phyloP scores from a whole-genome alignment of 2,113 vertebrate genomes.

The Okapia johnstoni region DNA sequence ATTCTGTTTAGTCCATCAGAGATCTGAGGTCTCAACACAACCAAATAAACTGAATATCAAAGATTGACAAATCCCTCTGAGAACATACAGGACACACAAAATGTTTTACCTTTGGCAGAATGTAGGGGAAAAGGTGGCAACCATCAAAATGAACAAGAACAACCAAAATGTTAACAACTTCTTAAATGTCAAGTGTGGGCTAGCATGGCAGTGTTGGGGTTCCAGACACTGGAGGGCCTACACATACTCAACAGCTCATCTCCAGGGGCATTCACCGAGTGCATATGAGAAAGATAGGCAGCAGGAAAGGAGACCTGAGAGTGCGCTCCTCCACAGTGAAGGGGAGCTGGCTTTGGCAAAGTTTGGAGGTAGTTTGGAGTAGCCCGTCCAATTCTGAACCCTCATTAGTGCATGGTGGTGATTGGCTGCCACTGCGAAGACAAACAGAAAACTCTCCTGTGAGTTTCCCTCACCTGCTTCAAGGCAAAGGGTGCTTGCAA shows the following conservation, averaged over 20 bases:
- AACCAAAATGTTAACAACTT: neutral
- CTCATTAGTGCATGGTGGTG: neutral
- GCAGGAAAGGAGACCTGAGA: neutral
- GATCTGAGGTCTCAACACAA: neutral
- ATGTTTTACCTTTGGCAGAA: neutral
- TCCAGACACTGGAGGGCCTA: neutral
- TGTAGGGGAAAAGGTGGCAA: neutral
- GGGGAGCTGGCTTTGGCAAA: neutral
- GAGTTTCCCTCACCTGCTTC: neutral
- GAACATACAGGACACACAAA: neutral
- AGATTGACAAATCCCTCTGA: neutral
- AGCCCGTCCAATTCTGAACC: neutral
- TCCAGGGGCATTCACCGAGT: neutral
- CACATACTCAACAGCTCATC: neutral
- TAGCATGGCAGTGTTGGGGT: fast-evolving
- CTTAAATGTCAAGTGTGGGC: neutral
- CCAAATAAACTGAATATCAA: neutral
- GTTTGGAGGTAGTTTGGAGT: neutral
- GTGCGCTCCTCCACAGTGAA: neutral
- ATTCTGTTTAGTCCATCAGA: neutral
- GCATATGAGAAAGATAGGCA: neutral
- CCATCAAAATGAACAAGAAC: neutral
- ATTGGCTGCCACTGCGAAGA: neutral
- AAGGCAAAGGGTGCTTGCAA: neutral
- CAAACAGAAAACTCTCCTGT: neutral